Evolutionary conservation across 2,888 invertebrate genomes (phyloP), one percentile per base, ranked within the genome.

Genomic region (Andrena minutula): DNA sequence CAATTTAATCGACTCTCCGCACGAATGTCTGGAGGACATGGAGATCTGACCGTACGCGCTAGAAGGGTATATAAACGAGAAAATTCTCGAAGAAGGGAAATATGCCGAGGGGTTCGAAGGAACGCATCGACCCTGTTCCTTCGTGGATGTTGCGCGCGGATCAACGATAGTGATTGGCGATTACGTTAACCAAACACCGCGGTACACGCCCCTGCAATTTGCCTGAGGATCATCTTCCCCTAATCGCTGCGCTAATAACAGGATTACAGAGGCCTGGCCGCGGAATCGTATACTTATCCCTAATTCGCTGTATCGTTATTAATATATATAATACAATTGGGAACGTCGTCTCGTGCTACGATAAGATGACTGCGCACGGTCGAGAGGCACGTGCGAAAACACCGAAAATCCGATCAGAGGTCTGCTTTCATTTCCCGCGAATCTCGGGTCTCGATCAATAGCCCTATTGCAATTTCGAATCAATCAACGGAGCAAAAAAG

Each of bases 231-330:
- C 92, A 92, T 92, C 92, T 86, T 89, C 85, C 90, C 92, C 93
- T 93, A 93, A 93, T 93, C 93, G 93, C 89, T 90, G 91, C 89
- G 91, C 93, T 93, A 93, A 93, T 93, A 93, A 93, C 93, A 93
- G 93, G 93, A 93, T 92, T 92, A 93, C 90, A 83, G 85, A 82
- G 89, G 77, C 90, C 88, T 88, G 91, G 87, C 90, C 90, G 88
- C 87, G 91, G 89, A 89, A 91, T 92, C 91, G 88, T 92, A 93
- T 92, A 93, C 93, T 93, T 93, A 93, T 92, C 92, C 92, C 91
- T 92, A 93, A 93, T 93, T 92, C 90, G 89, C 90, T 86, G 88
- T 92, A 89, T 93, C 91, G 91, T 92, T 93, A 93, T 93, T 93
- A 89, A 88, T 88, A 89, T 85, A 86, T 84, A 81, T 81, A 81